Evolutionary conservation across 2,797 vertebrate genomes (phyloP), one percentile per base, ranked within the genome.

Genomic region (Falco columbarius): DNA sequence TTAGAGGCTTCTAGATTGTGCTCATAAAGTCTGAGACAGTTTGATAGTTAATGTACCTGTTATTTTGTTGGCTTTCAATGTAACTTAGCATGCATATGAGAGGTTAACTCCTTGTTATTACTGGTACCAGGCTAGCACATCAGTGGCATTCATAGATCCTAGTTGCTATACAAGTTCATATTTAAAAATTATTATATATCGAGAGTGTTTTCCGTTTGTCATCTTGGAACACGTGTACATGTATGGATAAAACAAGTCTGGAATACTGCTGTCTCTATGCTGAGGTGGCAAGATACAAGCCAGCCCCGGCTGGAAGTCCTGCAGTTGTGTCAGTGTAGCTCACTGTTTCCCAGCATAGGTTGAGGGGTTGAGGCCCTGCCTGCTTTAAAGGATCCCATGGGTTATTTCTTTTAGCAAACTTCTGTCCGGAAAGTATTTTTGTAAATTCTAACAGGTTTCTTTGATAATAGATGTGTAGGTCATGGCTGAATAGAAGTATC

Each of bases 271-370:
- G 17, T 22, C 24, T 70, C 3, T 12, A 3, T 47, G 67, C 30
- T 0, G 3, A 32, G 34, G 7, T 65, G 79, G 24, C 51, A 30
- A 14, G 66, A 29, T 20, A 19, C 2, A 19, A 49, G 11, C 18
- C 6, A 22, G 49, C 12, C n/a, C 17, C 1, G 2, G 18, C 44
- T 34, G 14, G 32, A 40, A 51, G 29, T 49, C 0, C 0, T 29
- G 70, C 24, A 17, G 26, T 15, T 55, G 54, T 75, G 34, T 82
- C 30, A 6, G 51, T 0, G 0, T 22, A 10, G 29, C 59, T 91
- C 6, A 3, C 4, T 21, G 16, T 65, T 77, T 30, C 9, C 10
- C 42, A 54, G 59, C 63, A 32, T 8, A 16, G 47, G 20, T 44
- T 58, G 72, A 62, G 42, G 40, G 67, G 15, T 6, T 30, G 32